Base-by-base conservation (phyloP, 2,797 vertebrate species). In the Sebastes taczanowskii region DNA sequence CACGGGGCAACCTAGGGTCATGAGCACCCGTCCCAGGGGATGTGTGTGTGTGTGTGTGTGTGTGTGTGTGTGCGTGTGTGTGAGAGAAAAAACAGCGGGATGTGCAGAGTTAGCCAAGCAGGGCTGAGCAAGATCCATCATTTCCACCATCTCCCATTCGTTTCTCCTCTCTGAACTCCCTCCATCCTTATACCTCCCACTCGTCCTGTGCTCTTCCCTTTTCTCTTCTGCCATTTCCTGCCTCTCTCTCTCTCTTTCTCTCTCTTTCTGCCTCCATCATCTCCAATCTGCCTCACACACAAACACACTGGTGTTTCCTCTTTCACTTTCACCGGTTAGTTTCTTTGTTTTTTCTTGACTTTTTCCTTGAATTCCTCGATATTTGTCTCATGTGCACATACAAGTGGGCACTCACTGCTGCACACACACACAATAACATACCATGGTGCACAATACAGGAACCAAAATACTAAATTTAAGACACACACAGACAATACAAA, bases 401-500 rank as follows among this genome's bases (percentile, higher is more conserved):
- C 92, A 93, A 92, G 87, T 74, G 76, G 95, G 95, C 94, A 96
- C 94, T 95, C 95, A 95, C 30, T 77, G 34, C 94, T 93, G 93
- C 95, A 96, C 94, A 95, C 90, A 90, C 80, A 91, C n/a, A 96
- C 94, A 95, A 95, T 90, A 95, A 95, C 95, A 88, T 94, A 93
- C 95, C 14, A 95, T 91, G 1, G 89, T 93, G 94, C 93, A 96
- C 96, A 97, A 97, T 96, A 97, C 95, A 95, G 95, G 4, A 14
- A 64, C 14, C 49, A n/a, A 13, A 71, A 79, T 13, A 14, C 34
- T 9, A 52, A 5, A 22, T 60, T 27, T 3, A 46, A 79, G 23
- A 42, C 13, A 59, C 65, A 75, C 38, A 55, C 64, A 62, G 35
- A 63, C 63, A 18, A 22, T 14, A 16, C 42, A 72, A 34, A 66